phyloP scores from a whole-genome alignment of 2,888 invertebrate genomes.

The Melieria omissa region DNA sequence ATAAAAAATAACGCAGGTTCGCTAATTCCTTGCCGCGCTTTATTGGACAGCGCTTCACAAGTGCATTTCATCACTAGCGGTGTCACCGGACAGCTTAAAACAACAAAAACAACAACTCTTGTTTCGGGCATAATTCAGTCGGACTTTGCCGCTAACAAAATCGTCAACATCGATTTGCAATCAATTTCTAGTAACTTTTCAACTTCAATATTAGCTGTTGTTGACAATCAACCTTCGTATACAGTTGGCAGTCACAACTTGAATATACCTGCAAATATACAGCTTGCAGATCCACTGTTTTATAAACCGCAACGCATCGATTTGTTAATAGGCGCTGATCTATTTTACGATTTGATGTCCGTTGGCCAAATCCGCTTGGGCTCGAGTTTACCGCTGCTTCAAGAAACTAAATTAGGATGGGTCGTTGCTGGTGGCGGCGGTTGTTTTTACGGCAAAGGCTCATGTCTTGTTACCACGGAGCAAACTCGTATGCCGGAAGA shows the following conservation, averaged over 20 bases:
- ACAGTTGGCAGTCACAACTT: conserved; percentile 28
- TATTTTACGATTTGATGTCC: conserved; percentile 38
- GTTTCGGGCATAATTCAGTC: too few relatives aligned
- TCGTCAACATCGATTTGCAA: conserved; percentile 12
- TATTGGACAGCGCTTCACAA: conserved; percentile 18
- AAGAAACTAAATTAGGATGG: conserved; percentile 43
- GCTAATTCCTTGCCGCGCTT: conserved; percentile 18
- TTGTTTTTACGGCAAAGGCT: not conserved
- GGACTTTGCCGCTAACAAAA: conserved; percentile 15
- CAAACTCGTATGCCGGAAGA: not conserved
- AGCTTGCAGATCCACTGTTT: conserved; percentile 37
- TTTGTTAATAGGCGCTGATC: conserved; percentile 35
- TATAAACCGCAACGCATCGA: conserved; percentile 31
- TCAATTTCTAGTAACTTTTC: conserved; percentile 9
- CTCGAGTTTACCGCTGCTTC: conserved; percentile 33
- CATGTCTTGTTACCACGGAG: conserved; percentile 1
- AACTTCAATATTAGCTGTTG: conserved; percentile 17
- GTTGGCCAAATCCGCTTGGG: conserved; percentile 37
- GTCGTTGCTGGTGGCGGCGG: conserved; percentile 36
- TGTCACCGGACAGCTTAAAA: conserved; percentile 15
- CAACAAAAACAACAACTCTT: not conserved
- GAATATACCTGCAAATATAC: conserved; percentile 37
- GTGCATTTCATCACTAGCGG: conserved; percentile 12
- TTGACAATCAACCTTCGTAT: conserved; percentile 30
- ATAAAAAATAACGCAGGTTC: conserved; percentile 12